Evolutionary conservation across 2,797 vertebrate species (phyloP).

Genomic region (Thalassophryne amazonica): DNA sequence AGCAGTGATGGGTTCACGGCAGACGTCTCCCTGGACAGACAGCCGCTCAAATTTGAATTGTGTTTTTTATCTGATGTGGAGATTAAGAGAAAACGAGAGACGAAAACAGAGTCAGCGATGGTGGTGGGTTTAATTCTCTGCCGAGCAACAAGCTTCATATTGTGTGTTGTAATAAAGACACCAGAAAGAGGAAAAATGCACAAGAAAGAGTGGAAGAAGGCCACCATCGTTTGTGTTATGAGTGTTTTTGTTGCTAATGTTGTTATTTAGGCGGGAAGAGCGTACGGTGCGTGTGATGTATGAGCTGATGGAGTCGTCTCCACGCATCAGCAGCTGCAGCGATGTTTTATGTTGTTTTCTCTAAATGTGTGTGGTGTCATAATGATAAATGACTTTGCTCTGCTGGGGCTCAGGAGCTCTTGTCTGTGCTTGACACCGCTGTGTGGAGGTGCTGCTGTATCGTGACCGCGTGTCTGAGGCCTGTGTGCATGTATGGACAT

Average conservation of each 20-base stretch:
- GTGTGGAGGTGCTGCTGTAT: conserved; percentile 70
- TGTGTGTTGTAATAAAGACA: conserved; percentile 1
- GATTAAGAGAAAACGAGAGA: conserved; percentile 30
- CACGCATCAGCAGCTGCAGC: conserved; percentile 45
- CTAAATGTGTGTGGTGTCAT: conserved; percentile 54
- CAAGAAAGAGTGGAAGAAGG: not conserved
- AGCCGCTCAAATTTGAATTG: conserved; percentile 36
- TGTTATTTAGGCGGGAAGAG: conserved; percentile 43
- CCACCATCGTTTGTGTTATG: conserved; percentile 5
- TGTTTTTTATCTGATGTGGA: conserved; percentile 46
- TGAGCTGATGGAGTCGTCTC: conserved; percentile 59
- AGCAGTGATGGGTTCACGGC: conserved; percentile 43
- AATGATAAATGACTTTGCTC: conserved; percentile 72
- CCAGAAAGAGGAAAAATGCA: conserved; percentile 5
- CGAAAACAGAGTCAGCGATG: not conserved
- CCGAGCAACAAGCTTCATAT: conserved; percentile 15
- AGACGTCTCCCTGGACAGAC: conserved; percentile 36
- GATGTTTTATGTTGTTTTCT: conserved; percentile 38
- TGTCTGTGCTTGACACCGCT: conserved; percentile 65
- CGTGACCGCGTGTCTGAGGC: conserved; percentile 22
- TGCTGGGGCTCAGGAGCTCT: conserved; percentile 66
- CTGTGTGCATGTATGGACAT: not conserved
- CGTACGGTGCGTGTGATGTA: conserved; percentile 41
- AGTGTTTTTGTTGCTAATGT: conserved; percentile 41
- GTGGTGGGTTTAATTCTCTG: conserved; percentile 16